Evolutionary conservation across 2,888 invertebrate genomes (phyloP), one percentile per base, ranked within the genome.

Genomic region (Troilus luridus): DNA sequence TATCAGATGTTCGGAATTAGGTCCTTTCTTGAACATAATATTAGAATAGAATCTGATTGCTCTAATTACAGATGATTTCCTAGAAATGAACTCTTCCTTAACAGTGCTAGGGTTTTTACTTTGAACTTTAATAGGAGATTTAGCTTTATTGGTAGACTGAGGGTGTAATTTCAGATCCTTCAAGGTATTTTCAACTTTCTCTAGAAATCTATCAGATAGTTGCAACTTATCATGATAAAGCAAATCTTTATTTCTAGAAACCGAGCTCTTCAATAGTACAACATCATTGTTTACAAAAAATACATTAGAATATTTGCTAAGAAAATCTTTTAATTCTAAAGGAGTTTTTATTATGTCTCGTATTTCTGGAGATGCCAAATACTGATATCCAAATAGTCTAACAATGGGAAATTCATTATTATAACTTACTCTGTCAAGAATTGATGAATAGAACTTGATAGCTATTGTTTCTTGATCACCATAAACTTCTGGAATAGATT

Each of bases 11-110:
- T 81, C 81, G 21, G 85, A 85, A 14, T 85, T 85, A 56, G 85
- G 85, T 21, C 85, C 85, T 85, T 85, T 85, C 56, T 56, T 85
- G 56, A 85, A 85, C 85, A 85, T 85, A 56, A 85, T 58, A 85
- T 85, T 85, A 10, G 85, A 54, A 19, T 85, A 85, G 85, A 85
- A 85, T 56, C 85, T 56, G 41, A 85, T 85, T 19, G 85, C 19
- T n/a, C 85, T 54, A 85, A 85, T 85, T n/a, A 85, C 14, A n/a
- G 85, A 54, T 77, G 72, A 77, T 77, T 77, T 77, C 19, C 41
- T 77, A 17, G 72, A 77, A 41, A 41, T 77, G 19, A 41, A 41
- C 10, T 41, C 72, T 41, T 27, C 9, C 14, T 41, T 77, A 77
- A 77, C 72, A 41, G 41, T 27, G 19, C 5, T 17, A 17, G 17